Percentiles rank a stretch among this genome's conserved stretches.
Conservation (phyloP, 2,888 invertebrate species). For the Hydrotaea cyrtoneurina region DNA sequence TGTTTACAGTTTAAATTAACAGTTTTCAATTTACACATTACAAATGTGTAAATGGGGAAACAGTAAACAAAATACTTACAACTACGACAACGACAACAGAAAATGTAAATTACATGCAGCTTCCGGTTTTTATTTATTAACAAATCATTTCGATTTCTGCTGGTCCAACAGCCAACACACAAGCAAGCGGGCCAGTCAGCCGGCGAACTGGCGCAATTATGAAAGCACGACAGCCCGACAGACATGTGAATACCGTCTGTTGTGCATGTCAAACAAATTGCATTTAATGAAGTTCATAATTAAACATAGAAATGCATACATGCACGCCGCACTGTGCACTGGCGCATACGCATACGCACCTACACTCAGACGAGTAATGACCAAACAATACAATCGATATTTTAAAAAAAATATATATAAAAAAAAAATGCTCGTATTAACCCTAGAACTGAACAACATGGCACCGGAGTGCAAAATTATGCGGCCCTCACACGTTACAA, state of each 20-base stretch:
- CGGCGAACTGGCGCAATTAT: background rate
- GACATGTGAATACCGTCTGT: background rate
- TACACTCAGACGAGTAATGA: background rate
- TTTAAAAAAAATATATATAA: no score
- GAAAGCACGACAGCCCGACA: background rate
- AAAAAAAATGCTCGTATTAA: no score
- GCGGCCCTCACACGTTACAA: no score
- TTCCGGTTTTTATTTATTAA: background rate
- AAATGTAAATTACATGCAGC: background rate
- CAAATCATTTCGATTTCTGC: background rate
- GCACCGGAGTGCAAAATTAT: no score
- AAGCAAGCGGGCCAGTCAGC: no score
- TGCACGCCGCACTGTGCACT: background rate
- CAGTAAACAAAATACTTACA: background rate
- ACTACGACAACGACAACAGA: no score
- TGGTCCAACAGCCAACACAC: background rate
- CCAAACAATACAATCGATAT: background rate
- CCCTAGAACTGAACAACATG: no score
- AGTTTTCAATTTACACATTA: no score
- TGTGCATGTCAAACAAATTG: background rate
- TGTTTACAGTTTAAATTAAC: no score
- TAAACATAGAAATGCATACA: background rate
- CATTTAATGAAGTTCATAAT: constrained; percentile 15
- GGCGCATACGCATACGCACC: no score
- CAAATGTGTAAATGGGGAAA: background rate